Percentiles rank a stretch among this genome's conserved stretches.
These are phyloP conservation scores for Cryptophagus acutangulus DNA, from an alignment of 2,888 invertebrate genomes.

Conservation along the genomic window DNA sequence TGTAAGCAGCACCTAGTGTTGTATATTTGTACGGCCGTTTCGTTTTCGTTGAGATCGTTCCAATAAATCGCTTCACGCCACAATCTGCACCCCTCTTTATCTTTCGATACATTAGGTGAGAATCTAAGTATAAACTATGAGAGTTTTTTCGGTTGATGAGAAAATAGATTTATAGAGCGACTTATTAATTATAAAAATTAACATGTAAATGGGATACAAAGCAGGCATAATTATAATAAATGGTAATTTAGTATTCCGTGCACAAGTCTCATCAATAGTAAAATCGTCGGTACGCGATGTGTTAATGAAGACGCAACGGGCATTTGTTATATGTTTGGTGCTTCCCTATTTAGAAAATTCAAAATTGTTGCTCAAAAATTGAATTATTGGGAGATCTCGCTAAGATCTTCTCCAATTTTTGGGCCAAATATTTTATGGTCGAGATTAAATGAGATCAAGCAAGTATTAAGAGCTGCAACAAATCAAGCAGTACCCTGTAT, in stretches of 20 bases:
- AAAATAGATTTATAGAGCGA: not conserved
- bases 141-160: too few relatives aligned
- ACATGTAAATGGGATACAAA: constrained; percentile 18
- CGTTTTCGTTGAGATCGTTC: constrained; percentile 39
- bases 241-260: constrained; percentile 25
- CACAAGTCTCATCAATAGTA: constrained; percentile 25
- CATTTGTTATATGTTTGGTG: too few relatives aligned
- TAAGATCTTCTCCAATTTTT: too few relatives aligned
- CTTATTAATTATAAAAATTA: constrained; percentile 16
- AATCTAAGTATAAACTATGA: too few relatives aligned
- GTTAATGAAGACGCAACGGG: constrained; percentile 31
- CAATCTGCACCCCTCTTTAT: constrained; percentile 5
- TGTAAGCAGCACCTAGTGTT: constrained; percentile 34
- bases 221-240: constrained; percentile 16
- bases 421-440: too few relatives aligned
- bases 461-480: too few relatives aligned
- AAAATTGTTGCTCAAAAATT: too few relatives aligned
- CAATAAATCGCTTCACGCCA: constrained; percentile 40
- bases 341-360: too few relatives aligned
- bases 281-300: constrained; percentile 24
- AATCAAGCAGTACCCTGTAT: too few relatives aligned
- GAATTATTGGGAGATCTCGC: too few relatives aligned
- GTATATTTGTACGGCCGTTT: constrained; percentile 40
- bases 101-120: constrained; percentile 6
- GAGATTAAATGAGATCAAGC: too few relatives aligned